Base-by-base conservation (phyloP, 2,888 invertebrate species). In the Amiota minor region DNA sequence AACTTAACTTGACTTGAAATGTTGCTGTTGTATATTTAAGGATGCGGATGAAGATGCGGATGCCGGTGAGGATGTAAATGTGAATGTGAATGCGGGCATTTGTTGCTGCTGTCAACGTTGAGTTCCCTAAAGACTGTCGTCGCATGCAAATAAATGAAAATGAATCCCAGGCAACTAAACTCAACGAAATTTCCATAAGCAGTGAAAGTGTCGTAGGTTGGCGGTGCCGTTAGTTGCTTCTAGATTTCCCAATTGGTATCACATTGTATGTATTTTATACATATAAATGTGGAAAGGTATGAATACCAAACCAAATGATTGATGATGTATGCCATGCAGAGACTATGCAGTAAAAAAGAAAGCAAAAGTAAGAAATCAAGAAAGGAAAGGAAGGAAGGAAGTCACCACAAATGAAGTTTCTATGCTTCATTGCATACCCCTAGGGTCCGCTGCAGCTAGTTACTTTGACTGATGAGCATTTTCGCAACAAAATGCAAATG, bases 1-100 rank as follows among this genome's bases (percentile, higher is more conserved):
- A 62, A 71, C 49, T 35, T n/a, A 23, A 50, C 46, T 71, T 23
- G 77, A 77, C 74, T 75, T 53, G 64, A 45, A 76, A 56, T 47
- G 16, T 47, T 11, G 16, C 18, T 11, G 18, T 65, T 65, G 11
- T 49, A 16, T 47, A 2, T 47, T 16, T 65, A n/a, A 47, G 69
- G 3, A 59, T 53, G 16, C 70, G 49, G 53, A 12, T 70, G 56
- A 20, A 35, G 73, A 55, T 72, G 71, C 67, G 74, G 3, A 59
- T 53, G 16, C 70, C 46, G 53, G 11, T 70, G 56, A 20, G 47
- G 73, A 55, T 72, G 71, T 69, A 73, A 68, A 71, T 73, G 67
- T 73, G 64, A 55, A 62, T 35, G 50, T 53, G 14, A 11, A 14
- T 47, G 16, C 23, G n/a, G 12, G 14, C 10, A 64, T 20, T 18